phyloP scores from a whole-genome alignment of 2,113 vertebrate genomes.

The Lonchura striata region DNA sequence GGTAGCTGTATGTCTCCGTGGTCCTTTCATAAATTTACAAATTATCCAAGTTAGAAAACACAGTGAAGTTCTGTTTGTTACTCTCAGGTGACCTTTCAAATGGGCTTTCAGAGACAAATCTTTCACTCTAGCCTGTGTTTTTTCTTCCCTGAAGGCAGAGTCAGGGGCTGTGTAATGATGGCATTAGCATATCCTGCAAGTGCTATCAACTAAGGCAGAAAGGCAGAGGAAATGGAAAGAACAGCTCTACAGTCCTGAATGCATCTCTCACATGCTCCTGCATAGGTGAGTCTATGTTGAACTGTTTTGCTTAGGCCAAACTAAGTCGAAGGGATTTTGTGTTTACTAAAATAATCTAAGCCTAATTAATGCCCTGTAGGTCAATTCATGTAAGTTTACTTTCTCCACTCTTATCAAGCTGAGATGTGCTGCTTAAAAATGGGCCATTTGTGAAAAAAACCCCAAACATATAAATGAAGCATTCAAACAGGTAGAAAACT shows the following conservation, averaged over 20 bases:
- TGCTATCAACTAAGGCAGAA: neutral
- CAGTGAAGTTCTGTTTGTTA: conserved; percentile 1
- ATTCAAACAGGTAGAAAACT: neutral
- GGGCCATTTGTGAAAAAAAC: neutral
- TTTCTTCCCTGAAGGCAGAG: neutral
- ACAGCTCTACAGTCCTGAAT: neutral
- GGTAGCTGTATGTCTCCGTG: neutral
- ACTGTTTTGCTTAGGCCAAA: neutral
- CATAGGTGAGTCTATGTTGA: neutral
- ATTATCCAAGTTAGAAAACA: conserved; percentile 4
- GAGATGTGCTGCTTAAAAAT: neutral
- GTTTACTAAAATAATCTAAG: neutral
- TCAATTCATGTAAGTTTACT: neutral
- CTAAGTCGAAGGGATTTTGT: neutral
- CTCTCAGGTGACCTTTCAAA: conserved; percentile 34
- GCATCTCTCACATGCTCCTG: neutral
- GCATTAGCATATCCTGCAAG: neutral
- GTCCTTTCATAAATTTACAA: conserved; percentile 2
- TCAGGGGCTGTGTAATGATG: neutral
- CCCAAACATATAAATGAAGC: neutral
- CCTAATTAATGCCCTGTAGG: neutral
- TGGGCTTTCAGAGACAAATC: conserved; percentile 5
- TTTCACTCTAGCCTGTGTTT: neutral
- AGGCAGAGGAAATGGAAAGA: neutral
- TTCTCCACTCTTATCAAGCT: neutral